Base-by-base conservation (phyloP, 1,140 invertebrate species). In the Sesamia nonagrioides region DNA sequence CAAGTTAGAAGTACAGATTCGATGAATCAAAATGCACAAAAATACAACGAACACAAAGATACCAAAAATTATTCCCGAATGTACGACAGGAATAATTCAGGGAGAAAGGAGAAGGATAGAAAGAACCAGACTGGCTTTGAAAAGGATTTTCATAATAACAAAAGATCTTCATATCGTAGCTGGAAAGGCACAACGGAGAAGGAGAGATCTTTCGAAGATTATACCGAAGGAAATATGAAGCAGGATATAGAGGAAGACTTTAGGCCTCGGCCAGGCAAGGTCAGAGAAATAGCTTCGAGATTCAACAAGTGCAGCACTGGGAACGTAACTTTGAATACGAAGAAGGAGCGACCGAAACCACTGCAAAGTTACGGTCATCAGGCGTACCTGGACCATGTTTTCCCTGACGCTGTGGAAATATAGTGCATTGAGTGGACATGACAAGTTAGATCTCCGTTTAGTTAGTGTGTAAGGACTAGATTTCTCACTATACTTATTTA, bases 371-470 rank as follows among this genome's bases (percentile, higher is more conserved):
- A 89, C 75, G 94, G 88, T 18, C 79, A 95, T 76, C 93, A 95
- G 83, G 90, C 91, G 60, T 95, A 95, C 82, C 86, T 95, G 63
- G 90, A 95, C 83, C 95, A 95, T 79, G 85, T 95, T 69, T 95
- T 95, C 84, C 95, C 95, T 37, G 93, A 94, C 74, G 94, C 95
- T 77, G 90, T 95, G 73, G 95, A 95, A 90, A 91, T 95, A 82
- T 95, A 80, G 77, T 81, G 80, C 60, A 81, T 72, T 83, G 72
- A 56, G 52, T 74, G 54, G 42, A 78, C 61, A 82, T 82, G 80
- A 71, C 80, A 84, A 82, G 35, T 71, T 85, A 86, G 88, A 92
- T 92, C 88, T 91, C 87, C 72, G 54, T 76, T 84, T 91, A 91
- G 86, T 86, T 63, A 78, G 73, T 76, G 74, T 79, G 63, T 79